phyloP scores from a whole-genome alignment of 2,888 invertebrate genomes.

The Dichetophora obliterata region DNA sequence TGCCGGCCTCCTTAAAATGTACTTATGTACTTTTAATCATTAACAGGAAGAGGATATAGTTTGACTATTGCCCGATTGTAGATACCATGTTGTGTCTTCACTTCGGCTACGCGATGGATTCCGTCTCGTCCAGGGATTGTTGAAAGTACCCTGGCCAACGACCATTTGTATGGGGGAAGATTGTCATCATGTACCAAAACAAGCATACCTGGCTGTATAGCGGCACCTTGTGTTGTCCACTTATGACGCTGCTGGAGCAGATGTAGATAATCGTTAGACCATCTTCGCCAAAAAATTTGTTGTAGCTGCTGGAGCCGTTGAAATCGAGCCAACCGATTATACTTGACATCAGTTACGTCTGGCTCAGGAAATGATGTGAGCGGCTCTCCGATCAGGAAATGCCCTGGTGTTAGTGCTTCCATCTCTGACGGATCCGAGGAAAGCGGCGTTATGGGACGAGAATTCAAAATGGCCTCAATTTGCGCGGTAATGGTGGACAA shows the following conservation, averaged over 20 bases:
- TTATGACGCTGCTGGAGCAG: not conserved
- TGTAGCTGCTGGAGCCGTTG: too few species aligned
- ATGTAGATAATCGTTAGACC: not conserved
- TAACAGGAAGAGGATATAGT: too few species aligned
- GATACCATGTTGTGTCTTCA: not conserved
- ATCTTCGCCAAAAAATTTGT: too few species aligned
- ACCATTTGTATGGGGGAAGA: not conserved
- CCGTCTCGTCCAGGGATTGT: not conserved
- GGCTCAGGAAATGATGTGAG: conserved; percentile 31
- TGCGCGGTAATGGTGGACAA: conserved; percentile 24
- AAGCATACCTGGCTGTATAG: not conserved
- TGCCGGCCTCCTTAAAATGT: too few species aligned
- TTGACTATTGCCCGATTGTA: not conserved
- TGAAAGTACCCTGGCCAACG: not conserved
- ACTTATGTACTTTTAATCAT: not conserved
- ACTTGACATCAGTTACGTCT: too few species aligned
- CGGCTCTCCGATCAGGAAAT: conserved; percentile 38
- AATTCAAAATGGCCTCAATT: conserved; percentile 37
- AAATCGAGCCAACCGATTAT: too few species aligned
- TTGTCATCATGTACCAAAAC: not conserved
- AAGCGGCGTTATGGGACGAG: conserved; percentile 18
- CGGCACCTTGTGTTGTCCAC: not conserved
- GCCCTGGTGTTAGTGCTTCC: conserved; percentile 31
- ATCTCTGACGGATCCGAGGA: conserved; percentile 29
- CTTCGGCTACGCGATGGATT: not conserved